Conservation (phyloP, 1,140 invertebrate species). For the Chlorops oryzae region DNA sequence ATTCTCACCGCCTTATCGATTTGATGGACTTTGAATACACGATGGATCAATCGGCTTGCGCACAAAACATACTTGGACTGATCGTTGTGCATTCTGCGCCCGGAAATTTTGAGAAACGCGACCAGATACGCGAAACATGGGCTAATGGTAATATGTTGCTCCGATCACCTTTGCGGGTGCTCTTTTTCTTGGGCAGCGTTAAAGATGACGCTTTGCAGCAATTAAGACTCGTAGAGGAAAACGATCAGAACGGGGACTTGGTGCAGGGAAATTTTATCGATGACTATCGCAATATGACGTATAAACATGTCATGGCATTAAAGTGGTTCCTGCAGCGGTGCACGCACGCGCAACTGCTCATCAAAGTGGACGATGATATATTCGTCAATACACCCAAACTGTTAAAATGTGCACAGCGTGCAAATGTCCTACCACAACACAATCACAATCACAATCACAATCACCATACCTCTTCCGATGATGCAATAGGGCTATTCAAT, state of each 20-base stretch:
- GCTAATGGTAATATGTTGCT: conserved; percentile 38
- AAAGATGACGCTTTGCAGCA: conserved; percentile 41
- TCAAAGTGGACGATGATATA: conserved; percentile 76
- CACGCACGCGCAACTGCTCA: conserved; percentile 61
- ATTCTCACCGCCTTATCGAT: conserved; percentile 53
- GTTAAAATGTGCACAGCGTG: conserved; percentile 44
- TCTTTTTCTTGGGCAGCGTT: conserved; percentile 66
- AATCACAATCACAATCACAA: neutral
- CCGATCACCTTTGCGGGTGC: conserved; percentile 48
- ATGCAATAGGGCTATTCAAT: conserved; percentile 18
- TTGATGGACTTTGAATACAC: conserved; percentile 55
- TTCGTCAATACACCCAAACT: conserved; percentile 66
- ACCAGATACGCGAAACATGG: conserved; percentile 64
- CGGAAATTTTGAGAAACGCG: conserved; percentile 55
- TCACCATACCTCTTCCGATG: conserved; percentile 3
- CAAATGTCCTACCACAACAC: neutral
- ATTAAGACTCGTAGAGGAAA: conserved; percentile 57
- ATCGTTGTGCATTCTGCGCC: conserved; percentile 66
- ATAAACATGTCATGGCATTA: conserved; percentile 79
- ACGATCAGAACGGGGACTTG: conserved; percentile 59
- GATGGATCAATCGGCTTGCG: conserved; percentile 53
- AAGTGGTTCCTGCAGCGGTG: conserved; percentile 72
- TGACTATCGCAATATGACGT: conserved; percentile 77
- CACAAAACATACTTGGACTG: conserved; percentile 48
- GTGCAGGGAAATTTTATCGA: conserved; percentile 75